Percentiles rank a stretch among this genome's conserved stretches.
phyloP scores from a whole-genome alignment of 2,113 vertebrate species.

The Probosciger aterrimus region DNA sequence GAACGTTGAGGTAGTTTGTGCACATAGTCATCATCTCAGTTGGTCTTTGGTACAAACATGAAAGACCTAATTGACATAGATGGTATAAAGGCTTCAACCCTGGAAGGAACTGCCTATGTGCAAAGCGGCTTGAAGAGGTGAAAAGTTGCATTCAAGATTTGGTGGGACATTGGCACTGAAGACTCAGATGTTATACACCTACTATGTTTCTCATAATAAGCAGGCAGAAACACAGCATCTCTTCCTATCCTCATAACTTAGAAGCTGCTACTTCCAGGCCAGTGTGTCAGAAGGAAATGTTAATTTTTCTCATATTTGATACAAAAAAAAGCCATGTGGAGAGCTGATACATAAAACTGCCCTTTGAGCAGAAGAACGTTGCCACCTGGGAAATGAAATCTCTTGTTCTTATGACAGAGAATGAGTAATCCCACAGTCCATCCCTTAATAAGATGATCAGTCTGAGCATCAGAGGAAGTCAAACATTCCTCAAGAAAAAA shows the following conservation, averaged over 20 bases:
- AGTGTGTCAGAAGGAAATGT: not conserved
- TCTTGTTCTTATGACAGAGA: not conserved
- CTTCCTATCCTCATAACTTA: not conserved
- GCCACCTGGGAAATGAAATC: not conserved
- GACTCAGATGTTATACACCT: not conserved
- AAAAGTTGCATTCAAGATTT: not conserved
- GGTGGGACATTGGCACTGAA: not conserved
- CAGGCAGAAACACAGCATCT: not conserved
- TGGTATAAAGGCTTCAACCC: not conserved
- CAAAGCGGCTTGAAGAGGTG: not conserved
- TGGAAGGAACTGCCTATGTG: not conserved
- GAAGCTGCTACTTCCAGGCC: not conserved
- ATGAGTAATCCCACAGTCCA: not conserved
- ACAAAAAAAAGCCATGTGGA: not conserved
- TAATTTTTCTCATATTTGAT: not conserved
- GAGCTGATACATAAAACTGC: not conserved
- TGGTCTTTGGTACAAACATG: not conserved
- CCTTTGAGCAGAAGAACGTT: not conserved
- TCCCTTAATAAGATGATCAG: not conserved
- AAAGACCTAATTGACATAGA: not conserved
- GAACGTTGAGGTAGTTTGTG: not conserved
- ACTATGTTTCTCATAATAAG: not conserved
- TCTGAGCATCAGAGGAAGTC: not conserved
- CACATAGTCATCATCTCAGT: not conserved
- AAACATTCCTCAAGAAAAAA: not conserved